phyloP scores from a whole-genome alignment of 2,888 invertebrate genomes.

The Diachrysia chrysitis region DNA sequence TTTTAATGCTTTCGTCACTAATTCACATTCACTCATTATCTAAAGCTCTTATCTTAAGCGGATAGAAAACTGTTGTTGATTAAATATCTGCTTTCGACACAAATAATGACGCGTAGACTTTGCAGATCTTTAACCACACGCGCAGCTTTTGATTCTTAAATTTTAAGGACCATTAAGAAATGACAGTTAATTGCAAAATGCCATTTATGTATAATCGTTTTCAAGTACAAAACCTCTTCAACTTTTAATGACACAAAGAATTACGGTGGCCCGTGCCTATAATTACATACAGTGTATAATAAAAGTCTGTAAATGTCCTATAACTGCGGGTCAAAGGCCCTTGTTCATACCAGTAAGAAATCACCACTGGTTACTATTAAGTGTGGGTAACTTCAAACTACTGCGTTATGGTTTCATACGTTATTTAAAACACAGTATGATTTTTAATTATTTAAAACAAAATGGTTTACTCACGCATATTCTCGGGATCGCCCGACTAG shows the following conservation, averaged over 20 bases:
- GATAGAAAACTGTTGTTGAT: neutral
- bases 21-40: neutral
- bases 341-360: neutral
- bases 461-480: no score
- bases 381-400: neutral
- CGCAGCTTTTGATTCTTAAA: neutral
- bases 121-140: neutral
- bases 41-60: neutral
- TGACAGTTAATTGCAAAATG: neutral
- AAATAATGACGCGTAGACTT: neutral
- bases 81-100: neutral
- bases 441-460: no score
- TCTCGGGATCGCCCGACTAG: no score
- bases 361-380: constrained; percentile 1
- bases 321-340: neutral
- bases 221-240: constrained; percentile 5
- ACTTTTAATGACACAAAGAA: neutral
- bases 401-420: no score
- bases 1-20: no score
- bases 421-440: no score
- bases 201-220: constrained; percentile 4
- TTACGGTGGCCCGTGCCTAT: constrained; percentile 4
- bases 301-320: constrained; percentile 3
- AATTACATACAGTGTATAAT: neutral
- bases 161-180: neutral